phyloP scores from a whole-genome alignment of 2,888 invertebrate genomes.

The Mamestra brassicae region DNA sequence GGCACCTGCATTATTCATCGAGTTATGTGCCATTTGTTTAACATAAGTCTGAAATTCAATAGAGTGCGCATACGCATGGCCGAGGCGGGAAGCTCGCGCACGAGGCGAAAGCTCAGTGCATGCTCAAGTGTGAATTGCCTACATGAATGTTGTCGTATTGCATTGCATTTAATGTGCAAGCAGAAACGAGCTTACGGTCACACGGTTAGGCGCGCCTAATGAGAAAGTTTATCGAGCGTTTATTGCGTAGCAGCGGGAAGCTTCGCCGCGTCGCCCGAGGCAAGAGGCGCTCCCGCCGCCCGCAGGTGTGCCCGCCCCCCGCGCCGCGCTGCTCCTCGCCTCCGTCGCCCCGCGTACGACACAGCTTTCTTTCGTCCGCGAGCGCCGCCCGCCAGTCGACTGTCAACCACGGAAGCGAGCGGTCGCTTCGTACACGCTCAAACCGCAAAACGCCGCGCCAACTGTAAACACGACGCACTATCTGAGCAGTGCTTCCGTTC shows the following conservation, averaged over 20 bases:
- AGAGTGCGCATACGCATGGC: conserved; percentile 70
- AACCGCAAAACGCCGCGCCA: conserved; percentile 82
- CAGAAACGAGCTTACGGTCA: conserved; percentile 89
- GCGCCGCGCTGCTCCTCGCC: conserved; percentile 73
- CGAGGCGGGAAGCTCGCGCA: conserved; percentile 69
- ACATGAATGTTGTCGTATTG: conserved; percentile 83
- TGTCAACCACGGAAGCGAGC: conserved; percentile 84
- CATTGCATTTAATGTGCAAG: conserved; percentile 85
- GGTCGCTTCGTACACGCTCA: conserved; percentile 70
- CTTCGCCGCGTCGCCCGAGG: conserved; percentile 82
- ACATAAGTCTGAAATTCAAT: conserved; percentile 68
- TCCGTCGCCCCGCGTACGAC: conserved; percentile 78
- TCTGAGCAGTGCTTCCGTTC: conserved; percentile 85
- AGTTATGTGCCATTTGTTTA: conserved; percentile 64
- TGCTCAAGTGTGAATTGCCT: conserved; percentile 80
- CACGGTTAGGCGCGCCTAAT: conserved; percentile 90
- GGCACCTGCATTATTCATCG: conserved; percentile 65
- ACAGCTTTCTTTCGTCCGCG: conserved; percentile 77
- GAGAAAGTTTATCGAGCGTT: conserved; percentile 91
- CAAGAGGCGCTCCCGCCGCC: conserved; percentile 82
- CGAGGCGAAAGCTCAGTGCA: conserved; percentile 72
- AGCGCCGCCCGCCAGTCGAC: conserved; percentile 84
- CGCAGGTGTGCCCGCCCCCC: conserved; percentile 84
- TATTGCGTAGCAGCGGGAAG: conserved; percentile 91
- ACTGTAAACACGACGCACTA: conserved; percentile 90